These are phyloP conservation scores for Antrozous pallidus DNA, from an alignment of 2,797 vertebrate species.

Conservation along the genomic window DNA sequence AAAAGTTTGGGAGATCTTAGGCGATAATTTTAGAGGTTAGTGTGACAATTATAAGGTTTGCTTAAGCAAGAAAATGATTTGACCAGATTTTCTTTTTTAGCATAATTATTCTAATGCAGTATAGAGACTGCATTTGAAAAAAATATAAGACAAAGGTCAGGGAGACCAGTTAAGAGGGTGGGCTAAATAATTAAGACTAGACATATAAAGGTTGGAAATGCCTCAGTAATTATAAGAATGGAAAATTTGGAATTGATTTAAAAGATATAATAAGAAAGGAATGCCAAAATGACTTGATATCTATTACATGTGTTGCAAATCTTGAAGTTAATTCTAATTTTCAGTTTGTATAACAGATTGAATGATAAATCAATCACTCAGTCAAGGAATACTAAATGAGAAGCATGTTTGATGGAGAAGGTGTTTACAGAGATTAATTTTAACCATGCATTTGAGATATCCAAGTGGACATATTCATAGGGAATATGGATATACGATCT, in stretches of 20 bases:
- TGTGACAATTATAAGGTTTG: background rate
- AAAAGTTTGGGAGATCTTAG: background rate
- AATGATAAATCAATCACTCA: background rate
- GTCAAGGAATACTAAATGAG: background rate
- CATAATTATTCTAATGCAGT: background rate
- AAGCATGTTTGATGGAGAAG: background rate
- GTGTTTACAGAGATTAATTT: background rate
- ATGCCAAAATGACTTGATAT: background rate
- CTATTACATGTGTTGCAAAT: background rate
- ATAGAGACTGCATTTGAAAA: background rate
- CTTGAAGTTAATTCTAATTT: background rate
- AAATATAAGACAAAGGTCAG: background rate
- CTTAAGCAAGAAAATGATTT: background rate
- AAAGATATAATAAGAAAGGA: background rate
- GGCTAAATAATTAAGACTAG: background rate
- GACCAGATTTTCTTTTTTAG: background rate
- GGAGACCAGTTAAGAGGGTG: background rate
- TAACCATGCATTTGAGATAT: background rate
- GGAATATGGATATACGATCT: background rate
- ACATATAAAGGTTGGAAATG: background rate
- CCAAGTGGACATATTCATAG: background rate
- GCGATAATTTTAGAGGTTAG: background rate
- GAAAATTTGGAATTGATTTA: background rate
- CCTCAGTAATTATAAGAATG: background rate
- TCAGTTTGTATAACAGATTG: background rate